Evolutionary conservation across 2,113 vertebrate species (phyloP), one percentile per base, ranked within the genome.

Genomic region (Hipposideros armiger): DNA sequence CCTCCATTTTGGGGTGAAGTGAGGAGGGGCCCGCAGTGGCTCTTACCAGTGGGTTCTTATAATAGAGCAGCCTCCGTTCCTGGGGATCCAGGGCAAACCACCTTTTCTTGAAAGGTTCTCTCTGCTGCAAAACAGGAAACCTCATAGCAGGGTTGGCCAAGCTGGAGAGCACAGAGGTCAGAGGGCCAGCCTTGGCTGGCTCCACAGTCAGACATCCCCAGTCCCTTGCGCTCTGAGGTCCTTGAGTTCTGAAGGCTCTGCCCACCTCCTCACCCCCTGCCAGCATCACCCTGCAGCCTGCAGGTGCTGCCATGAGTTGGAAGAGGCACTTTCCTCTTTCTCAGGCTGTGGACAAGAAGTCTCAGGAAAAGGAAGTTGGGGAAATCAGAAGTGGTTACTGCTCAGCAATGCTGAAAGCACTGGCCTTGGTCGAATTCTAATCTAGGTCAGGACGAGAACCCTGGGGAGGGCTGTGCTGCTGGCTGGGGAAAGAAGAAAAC

Each of bases 11-110:
- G 13, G 30, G 56, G 58, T 16, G 22, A 10, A 2, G 7, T 11
- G 16, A 6, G 47, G 56, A 40, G 45, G 20, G 5, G 73, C 62
- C 7, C 1, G 50, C 70, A n/a, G 32, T 9, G 69, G 70, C 47
- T 94, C 99, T 98, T 98, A 99, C 99, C 99, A 99, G 97, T 0
- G 98, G 98, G 42, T 98, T 98, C 98, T 99, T 99, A 84, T 99
- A 99, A 98, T 99, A 99, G 4, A 99, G 96, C 90, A 99, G 98
- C 81, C 98, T 99, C 95, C 99, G 99, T 83, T 99, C 99, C 93
- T 99, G 98, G 36, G 98, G 98, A 96, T 99, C 99, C 98, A 99
- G 97, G 96, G 98, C 98, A 67, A 99, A 99, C 99, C 99, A 99
- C 83, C 99, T 98, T 96, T 98, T 98, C 97, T 99, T 99, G 97